Evolutionary conservation across 2,888 invertebrate genomes (phyloP).

Genomic region (Elegia similella): DNA sequence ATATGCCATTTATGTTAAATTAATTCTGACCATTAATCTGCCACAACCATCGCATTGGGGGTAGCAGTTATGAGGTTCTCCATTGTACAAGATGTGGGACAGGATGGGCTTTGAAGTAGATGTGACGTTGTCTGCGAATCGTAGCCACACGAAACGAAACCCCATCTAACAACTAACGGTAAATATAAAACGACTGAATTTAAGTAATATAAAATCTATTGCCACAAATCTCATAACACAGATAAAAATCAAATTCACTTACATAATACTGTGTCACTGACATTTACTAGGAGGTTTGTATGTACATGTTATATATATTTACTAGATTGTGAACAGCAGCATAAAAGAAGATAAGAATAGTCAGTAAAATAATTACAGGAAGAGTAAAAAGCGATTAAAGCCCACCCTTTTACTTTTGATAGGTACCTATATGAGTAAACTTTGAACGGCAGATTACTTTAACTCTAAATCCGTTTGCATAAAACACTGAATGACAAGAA

Average conservation of each 20-base stretch:
- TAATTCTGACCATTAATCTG: too few species aligned
- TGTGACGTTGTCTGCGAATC: too few species aligned
- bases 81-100: too few species aligned
- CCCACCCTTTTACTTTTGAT: not conserved
- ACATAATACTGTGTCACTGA: slow-evolving; percentile 42
- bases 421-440: not conserved
- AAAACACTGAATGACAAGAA: too few species aligned
- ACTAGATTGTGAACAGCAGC: slow-evolving; percentile 4
- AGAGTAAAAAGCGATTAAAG: not conserved
- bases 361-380: not conserved
- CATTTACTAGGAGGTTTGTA: slow-evolving; percentile 25
- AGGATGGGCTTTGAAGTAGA: too few species aligned
- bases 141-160: too few species aligned
- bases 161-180: too few species aligned
- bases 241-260: slow-evolving; percentile 38
- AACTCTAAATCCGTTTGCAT: too few species aligned
- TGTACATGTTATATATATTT: not conserved
- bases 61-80: too few species aligned
- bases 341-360: not conserved
- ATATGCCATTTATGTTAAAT: too few species aligned
- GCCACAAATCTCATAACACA: slow-evolving; percentile 40
- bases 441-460: too few species aligned
- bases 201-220: slow-evolving; percentile 53
- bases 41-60: too few species aligned
- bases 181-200: slow-evolving; percentile 15